Evolutionary conservation across 2,113 vertebrate species (phyloP), one percentile per base, ranked within the genome.

Genomic region (Menura novaehollandiae): DNA sequence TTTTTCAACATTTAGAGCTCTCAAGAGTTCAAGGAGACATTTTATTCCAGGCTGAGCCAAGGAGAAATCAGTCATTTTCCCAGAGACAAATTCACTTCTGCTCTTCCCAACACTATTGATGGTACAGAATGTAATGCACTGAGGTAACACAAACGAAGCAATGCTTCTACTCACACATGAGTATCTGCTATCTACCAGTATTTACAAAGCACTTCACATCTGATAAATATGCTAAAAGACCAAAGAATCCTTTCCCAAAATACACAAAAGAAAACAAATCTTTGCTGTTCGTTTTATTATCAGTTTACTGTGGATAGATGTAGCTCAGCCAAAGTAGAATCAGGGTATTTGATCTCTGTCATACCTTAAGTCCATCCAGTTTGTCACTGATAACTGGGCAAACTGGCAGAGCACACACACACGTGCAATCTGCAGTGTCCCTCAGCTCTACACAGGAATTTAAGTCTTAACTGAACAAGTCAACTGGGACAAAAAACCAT

Each of bases 341-440:
- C 15, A 9, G 67, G 68, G 22, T 17, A 16, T 77, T 49, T 92
- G 73, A 72, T 91, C 53, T 78, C 79, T 43, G 68, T 77, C 90
- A 79, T 9, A 46, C 62, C n/a, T 88, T 72, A 91, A 93, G 82
- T 71, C 85, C 79, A 81, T 22, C 66, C 93, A 81, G 73, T 89
- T 88, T 93, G 88, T 78, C 93, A 33, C 64, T 68, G 88, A 32
- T 93, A 97, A 97, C 95, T 72, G 95, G 94, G 90, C 75, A 96
- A 95, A 97, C 92, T 73, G 93, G 94, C 53, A 88, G 78, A 93
- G 56, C 78, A 67, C 43, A 75, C 46, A 89, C 47, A 73, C 76
- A 80, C 46, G 89, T 30, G 35, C 75, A 43, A 53, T 37, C 85
- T 37, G 35, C 1, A 1, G n/a, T 5, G 11, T 56, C 85, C 71